These are phyloP conservation scores for Periophthalmus modestus DNA, from an alignment of 2,113 vertebrate species.

Conservation along the genomic window DNA sequence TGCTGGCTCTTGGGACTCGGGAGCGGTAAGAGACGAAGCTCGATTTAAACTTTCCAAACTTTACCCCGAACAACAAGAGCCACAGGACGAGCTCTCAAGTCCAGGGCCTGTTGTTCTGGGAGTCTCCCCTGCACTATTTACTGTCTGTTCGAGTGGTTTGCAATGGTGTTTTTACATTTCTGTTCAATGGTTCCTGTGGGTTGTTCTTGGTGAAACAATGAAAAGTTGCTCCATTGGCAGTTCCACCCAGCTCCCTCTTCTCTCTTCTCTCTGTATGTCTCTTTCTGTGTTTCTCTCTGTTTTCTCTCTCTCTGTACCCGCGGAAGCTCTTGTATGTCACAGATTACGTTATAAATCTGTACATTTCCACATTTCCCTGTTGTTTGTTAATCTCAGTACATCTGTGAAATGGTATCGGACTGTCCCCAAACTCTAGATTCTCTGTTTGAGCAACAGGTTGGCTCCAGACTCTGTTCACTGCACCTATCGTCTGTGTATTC, in stretches of 20 bases:
- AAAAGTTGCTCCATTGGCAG: conserved; percentile 44
- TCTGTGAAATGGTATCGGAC: neutral
- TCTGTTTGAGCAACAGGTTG: neutral
- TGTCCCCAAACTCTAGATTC: neutral
- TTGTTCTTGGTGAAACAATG: conserved; percentile 50
- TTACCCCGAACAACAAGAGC: conserved; percentile 11
- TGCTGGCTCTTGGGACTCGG: conserved; percentile 76
- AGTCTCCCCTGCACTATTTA: neutral
- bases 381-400: neutral
- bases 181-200: conserved; percentile 8
- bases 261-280: too few relatives aligned
- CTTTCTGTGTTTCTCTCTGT: too few relatives aligned
- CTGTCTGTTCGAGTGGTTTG: neutral
- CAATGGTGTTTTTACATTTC: neutral
- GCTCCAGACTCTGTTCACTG: neutral
- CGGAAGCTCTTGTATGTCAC: neutral
- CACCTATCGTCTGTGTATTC: too few relatives aligned
- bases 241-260: too few relatives aligned
- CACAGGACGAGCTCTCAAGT: neutral
- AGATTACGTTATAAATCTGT: neutral
- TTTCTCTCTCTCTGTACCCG: too few relatives aligned
- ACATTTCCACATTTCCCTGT: neutral
- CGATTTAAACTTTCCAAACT: conserved; percentile 57
- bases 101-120: neutral
- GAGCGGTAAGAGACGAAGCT: conserved; percentile 72